phyloP scores from a whole-genome alignment of 2,797 vertebrate genomes.

The Pogoniulus pusillus region DNA sequence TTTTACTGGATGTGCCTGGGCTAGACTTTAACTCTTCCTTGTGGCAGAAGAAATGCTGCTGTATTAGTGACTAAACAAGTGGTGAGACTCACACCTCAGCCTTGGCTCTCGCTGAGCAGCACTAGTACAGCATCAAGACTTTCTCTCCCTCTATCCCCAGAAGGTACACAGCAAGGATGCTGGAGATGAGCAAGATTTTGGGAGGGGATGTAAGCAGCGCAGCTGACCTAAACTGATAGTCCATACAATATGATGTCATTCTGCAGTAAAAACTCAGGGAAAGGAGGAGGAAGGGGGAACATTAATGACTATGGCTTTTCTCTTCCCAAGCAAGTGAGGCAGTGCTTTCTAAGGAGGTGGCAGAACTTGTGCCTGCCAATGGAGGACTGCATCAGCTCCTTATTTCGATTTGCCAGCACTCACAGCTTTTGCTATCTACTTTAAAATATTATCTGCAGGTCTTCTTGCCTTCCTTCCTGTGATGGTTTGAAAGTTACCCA shows the following conservation, averaged over 20 bases:
- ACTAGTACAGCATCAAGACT: not conserved
- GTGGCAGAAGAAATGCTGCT: not conserved
- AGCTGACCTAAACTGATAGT: not conserved
- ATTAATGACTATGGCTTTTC: accelerated
- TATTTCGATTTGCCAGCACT: not conserved
- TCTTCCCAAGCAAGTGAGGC: not conserved
- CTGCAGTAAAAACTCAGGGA: not conserved
- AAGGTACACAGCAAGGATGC: not conserved
- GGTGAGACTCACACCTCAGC: not conserved
- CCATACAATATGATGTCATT: not conserved
- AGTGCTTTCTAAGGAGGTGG: not conserved
- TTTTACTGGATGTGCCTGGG: not conserved
- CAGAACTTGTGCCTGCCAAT: not conserved
- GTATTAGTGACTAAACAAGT: not conserved
- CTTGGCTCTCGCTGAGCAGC: not conserved
- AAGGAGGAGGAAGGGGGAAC: not conserved
- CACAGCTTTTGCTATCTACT: not conserved
- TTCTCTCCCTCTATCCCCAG: not conserved
- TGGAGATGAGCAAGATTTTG: not conserved
- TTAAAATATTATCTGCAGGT: not conserved
- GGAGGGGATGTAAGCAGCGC: accelerated
- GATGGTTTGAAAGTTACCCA: too few species aligned
- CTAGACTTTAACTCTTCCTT: not conserved
- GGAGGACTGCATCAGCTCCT: not conserved
- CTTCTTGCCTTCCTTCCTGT: not conserved